Base-by-base conservation (phyloP, 1,140 invertebrate species). In the Asbolus verrucosus region DNA sequence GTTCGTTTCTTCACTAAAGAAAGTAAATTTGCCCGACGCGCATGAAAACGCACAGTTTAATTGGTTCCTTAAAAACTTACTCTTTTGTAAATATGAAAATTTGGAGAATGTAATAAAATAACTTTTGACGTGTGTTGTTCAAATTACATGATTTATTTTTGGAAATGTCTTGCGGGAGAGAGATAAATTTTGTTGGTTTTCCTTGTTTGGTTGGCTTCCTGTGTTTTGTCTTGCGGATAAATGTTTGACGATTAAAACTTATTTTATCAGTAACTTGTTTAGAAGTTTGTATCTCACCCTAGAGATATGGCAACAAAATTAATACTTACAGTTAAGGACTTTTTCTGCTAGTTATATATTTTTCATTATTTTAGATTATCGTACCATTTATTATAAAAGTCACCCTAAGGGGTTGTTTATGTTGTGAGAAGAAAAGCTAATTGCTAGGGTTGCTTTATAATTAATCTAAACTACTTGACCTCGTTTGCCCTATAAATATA, bases 181-280 rank as follows among this genome's bases (percentile, higher is more conserved):
- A 36, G 11, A 36, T 36, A 36, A 36, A 36, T 36, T 36, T 36
- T 2, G 5, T 36, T 11, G 24, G 33, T 36, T 3, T 4, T 36
- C 6, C 5, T n/a, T n/a, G 33, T 36, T n/a, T n/a, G 33, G 5
- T 36, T 36, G 6, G 33, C 33, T 36, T 36, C 33, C 33, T 36
- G 3, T 11, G 11, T 36, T 4, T 36, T 36, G 33, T 36, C 33
- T 54, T 27, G 5, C 33, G 46, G 24, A 30, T 15, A 30, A 54
- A 54, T 43, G 39, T 43, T 43, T 43, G 39, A 43, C 39, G 39
- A 43, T 43, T 43, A 43, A 43, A 43, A 43, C 39, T 43, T 43
- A 43, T 43, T 24, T 54, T 54, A 54, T 50, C 43, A 50, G 43
- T 50, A 9, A 6, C n/a, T 36, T 36, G 33, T 36, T 36, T 11